Percentiles rank a stretch among this genome's conserved stretches.
These are phyloP conservation scores for Pteromalus puparum DNA, from an alignment of 1,140 invertebrate genomes.

Conservation along the genomic window DNA sequence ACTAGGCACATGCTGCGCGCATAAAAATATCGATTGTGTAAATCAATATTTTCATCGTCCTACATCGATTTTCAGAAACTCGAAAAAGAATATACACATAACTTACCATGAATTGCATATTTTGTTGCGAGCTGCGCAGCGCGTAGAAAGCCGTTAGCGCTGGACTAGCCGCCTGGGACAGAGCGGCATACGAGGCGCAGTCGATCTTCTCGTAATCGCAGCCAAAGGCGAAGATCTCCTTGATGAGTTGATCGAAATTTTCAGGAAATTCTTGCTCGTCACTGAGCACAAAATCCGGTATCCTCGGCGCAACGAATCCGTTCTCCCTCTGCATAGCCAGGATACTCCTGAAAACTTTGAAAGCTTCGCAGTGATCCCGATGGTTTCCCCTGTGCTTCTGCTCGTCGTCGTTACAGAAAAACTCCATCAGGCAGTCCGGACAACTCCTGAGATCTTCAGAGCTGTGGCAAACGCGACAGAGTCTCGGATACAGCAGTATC, in stretches of 20 bases:
- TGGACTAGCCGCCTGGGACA: constrained; percentile 80
- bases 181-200: constrained; percentile 77
- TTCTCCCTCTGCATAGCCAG: constrained; percentile 66
- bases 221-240: constrained; percentile 74
- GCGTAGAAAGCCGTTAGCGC: constrained; percentile 80
- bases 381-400: constrained; percentile 62
- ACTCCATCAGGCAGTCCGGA: constrained; percentile 76
- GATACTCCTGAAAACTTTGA: constrained; percentile 66
- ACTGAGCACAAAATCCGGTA: constrained; percentile 74
- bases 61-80: neutral
- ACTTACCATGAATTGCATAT: neutral
- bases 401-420: constrained; percentile 57
- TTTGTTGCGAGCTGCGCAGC: constrained; percentile 13
- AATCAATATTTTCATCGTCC: too few species aligned
- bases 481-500: constrained; percentile 80
- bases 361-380: constrained; percentile 66
- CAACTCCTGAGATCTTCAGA: constrained; percentile 77
- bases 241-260: constrained; percentile 74
- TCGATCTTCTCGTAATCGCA: constrained; percentile 75
- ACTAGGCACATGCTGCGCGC: too few species aligned
- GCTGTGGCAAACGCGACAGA: constrained; percentile 75
- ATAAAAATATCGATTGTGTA: too few species aligned
- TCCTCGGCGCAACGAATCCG: constrained; percentile 76
- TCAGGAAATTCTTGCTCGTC: constrained; percentile 65
- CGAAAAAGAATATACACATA: neutral